phyloP scores from a whole-genome alignment of 2,113 vertebrate genomes.

The Oceanites oceanicus region DNA sequence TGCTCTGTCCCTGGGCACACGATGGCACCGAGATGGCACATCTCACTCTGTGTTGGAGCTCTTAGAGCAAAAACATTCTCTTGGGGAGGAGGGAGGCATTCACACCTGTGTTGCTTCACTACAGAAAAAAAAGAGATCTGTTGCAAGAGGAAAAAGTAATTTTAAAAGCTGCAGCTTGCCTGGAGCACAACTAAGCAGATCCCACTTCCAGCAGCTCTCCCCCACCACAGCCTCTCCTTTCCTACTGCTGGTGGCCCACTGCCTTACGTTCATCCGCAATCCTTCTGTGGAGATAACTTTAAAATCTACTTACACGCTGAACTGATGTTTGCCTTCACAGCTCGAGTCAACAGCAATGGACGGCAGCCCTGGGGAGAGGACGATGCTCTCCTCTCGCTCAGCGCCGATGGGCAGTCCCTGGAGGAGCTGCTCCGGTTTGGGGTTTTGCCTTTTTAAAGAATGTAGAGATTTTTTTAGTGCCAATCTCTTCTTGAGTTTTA shows the following conservation, averaged over 20 bases:
- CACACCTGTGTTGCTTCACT: neutral
- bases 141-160: neutral
- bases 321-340: neutral
- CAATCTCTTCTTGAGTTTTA: neutral
- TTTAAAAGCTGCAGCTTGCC: neutral
- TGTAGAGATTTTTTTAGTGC: neutral
- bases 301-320: neutral
- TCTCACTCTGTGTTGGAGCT: neutral
- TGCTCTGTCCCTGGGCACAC: neutral
- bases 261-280: neutral
- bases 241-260: too few species aligned
- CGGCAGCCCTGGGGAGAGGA: neutral
- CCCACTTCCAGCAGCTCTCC: neutral
- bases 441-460: neutral
- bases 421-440: neutral
- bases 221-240: neutral
- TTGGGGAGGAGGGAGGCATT: too few species aligned
- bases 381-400: neutral
- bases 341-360: neutral
- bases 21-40: neutral
- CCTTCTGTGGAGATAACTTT: neutral
- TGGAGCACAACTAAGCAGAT: neutral
- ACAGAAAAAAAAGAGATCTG: too few species aligned
- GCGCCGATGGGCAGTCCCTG: neutral
- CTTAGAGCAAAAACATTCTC: neutral